These are phyloP conservation scores for Drosophila subpulchrella DNA, from an alignment of 1,140 invertebrate species.

Conservation along the genomic window DNA sequence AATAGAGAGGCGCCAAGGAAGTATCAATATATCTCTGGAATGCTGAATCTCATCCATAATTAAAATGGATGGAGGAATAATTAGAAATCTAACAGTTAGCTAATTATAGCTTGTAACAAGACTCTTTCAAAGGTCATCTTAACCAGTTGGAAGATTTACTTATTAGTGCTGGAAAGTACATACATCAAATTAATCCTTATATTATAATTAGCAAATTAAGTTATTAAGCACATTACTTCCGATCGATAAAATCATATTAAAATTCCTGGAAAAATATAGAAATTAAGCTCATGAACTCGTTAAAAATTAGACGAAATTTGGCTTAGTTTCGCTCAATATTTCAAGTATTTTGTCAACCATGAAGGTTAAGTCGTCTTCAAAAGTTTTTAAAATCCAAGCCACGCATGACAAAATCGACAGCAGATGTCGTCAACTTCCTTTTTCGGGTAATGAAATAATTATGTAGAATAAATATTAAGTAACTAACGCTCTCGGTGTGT, in stretches of 20 bases:
- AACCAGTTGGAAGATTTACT: conserved; percentile 18
- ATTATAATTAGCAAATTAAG: conserved; percentile 66
- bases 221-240: conserved; percentile 16
- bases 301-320: conserved; percentile 42
- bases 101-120: conserved; percentile 43
- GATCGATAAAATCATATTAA: background rate
- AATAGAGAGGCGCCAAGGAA: conserved; percentile 28
- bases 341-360: conserved; percentile 68
- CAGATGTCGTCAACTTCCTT: conserved; percentile 78
- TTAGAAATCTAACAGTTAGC: conserved; percentile 29
- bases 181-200: background rate
- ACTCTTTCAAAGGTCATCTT: conserved; percentile 47
- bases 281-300: conserved; percentile 60
- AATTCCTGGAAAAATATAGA: conserved; percentile 56
- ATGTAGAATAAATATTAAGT: conserved; percentile 81
- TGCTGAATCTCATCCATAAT: conserved; percentile 38
- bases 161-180: conserved; percentile 22
- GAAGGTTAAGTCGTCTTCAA: conserved; percentile 60
- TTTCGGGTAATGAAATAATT: conserved; percentile 70
- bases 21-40: conserved; percentile 25
- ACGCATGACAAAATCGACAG: conserved; percentile 78
- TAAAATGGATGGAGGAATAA: conserved; percentile 18
- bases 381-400: conserved; percentile 56
- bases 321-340: conserved; percentile 21
- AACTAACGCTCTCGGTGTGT: conserved; percentile 37